Conservation (phyloP, 2,797 vertebrate genomes). For the Protosalanx chinensis region DNA sequence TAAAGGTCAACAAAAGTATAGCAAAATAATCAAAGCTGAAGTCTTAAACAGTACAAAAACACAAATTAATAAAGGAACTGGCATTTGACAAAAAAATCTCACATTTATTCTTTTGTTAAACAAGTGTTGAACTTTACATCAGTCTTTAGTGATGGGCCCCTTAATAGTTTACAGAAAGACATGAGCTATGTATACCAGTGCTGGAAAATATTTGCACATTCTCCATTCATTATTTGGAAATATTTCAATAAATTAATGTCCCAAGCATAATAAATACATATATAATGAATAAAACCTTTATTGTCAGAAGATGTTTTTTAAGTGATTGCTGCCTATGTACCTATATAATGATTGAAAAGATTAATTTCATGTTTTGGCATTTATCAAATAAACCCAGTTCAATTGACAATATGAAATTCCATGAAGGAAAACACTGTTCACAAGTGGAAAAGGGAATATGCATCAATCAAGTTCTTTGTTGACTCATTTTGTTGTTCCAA, state of each 20-base stretch:
- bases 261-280: constrained; percentile 86
- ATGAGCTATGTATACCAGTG: constrained; percentile 87
- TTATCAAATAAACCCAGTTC: constrained; percentile 77
- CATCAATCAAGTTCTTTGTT: constrained; percentile 70
- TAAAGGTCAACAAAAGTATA: constrained; percentile 55
- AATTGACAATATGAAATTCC: constrained; percentile 71
- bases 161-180: constrained; percentile 94
- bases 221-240: constrained; percentile 75
- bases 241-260: constrained; percentile 83
- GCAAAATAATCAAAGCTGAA: constrained; percentile 58
- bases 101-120: constrained; percentile 99
- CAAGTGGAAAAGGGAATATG: constrained; percentile 78
- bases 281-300: constrained; percentile 82
- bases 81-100: constrained; percentile 83
- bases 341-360: constrained; percentile 72
- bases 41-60: constrained; percentile 54
- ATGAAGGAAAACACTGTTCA: constrained; percentile 84
- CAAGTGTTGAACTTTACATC: constrained; percentile 99
- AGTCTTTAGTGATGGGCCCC: constrained; percentile 96
- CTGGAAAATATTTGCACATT: constrained; percentile 88
- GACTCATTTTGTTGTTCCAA: constrained; percentile 62
- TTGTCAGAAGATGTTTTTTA: constrained; percentile 74
- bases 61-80: constrained; percentile 69
- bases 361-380: constrained; percentile 75
- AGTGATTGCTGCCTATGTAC: constrained; percentile 72